These are phyloP conservation scores for Acipenser ruthenus DNA, from an alignment of 2,797 vertebrate species.

Conservation along the genomic window DNA sequence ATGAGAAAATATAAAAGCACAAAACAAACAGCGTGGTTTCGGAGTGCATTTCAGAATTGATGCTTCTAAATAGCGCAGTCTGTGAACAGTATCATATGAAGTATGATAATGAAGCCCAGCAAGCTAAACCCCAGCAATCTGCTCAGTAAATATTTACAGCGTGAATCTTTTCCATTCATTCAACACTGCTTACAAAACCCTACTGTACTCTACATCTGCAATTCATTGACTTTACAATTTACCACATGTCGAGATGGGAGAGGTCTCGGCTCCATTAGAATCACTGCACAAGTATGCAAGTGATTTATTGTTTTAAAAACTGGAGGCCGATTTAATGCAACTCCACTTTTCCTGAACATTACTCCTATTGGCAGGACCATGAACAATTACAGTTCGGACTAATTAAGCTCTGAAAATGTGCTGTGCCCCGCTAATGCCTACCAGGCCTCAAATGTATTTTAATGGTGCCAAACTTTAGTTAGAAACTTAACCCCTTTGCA, in stretches of 20 bases:
- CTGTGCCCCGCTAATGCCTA: slow-evolving; percentile 88
- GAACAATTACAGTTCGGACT: slow-evolving; percentile 97
- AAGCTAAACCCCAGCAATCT: slow-evolving; percentile 55
- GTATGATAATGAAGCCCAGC: slow-evolving; percentile 60
- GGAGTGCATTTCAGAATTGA: no score
- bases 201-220: slow-evolving; percentile 95
- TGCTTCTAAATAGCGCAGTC: slow-evolving; percentile 35
- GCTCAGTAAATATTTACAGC: slow-evolving; percentile 83
- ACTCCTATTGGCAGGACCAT: slow-evolving; percentile 92
- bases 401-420: slow-evolving; percentile 93
- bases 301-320: slow-evolving; percentile 98
- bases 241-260: slow-evolving; percentile 99
- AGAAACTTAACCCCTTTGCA: slow-evolving; percentile 82
- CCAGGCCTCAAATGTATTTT: slow-evolving; percentile 89
- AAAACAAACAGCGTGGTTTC: no score
- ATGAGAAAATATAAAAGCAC: no score
- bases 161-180: slow-evolving; percentile 82
- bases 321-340: slow-evolving; percentile 82
- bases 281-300: slow-evolving; percentile 99
- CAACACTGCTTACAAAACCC: slow-evolving; percentile 77
- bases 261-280: slow-evolving; percentile 97
- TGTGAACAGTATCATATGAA: slow-evolving; percentile 45
- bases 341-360: slow-evolving; percentile 86
- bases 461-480: slow-evolving; percentile 88
- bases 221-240: slow-evolving; percentile 99